Evolutionary conservation across 2,888 invertebrate genomes (phyloP), one percentile per base, ranked within the genome.

Genomic region (Hypolimnas misippus): DNA sequence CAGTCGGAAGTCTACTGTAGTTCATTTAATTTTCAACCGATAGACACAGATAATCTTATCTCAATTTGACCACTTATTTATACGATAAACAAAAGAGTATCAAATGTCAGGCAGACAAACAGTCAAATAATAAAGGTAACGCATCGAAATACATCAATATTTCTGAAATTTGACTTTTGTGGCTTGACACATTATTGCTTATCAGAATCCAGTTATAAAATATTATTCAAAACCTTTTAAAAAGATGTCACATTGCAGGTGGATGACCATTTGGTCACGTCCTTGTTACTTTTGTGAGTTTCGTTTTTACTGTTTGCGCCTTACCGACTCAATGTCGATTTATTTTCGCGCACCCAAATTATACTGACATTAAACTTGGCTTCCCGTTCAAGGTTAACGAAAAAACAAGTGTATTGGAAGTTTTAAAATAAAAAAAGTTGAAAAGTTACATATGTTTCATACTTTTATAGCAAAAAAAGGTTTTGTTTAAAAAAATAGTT

Each of bases 261-360:
- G 12, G 33, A n/a, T 16, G 17, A 5, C 42, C 42, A 46, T 21
- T 46, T 46, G 44, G 4, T 40, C 10, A 12, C 21, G 44, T 46
- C 44, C 19, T 46, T 21, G 44, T 42, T 7, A 21, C 44, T 49
- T 49, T 25, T 14, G 29, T 29, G 25, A 8, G 8, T 29, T 29
- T 29, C 29, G 3, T 49, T 49, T 49, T 19, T 16, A 46, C 44
- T 35, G 21, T 53, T 60, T 14, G 40, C 44, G 12, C n/a, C 8
- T 38, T 44, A 44, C 29, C 52, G 53, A 21, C 33, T 55, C 57
- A 51, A 51, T 62, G 57, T 57, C 57, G 57, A 51, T 54, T 57
- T 65, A 62, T 65, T 65, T 65, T 65, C 57, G 62, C 57, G 50
- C 42, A 44, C 57, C 57, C 65, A 44, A 54, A 57, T 51, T 51